phyloP scores from a whole-genome alignment of 2,888 invertebrate genomes.

The Melinopterus prodromus region DNA sequence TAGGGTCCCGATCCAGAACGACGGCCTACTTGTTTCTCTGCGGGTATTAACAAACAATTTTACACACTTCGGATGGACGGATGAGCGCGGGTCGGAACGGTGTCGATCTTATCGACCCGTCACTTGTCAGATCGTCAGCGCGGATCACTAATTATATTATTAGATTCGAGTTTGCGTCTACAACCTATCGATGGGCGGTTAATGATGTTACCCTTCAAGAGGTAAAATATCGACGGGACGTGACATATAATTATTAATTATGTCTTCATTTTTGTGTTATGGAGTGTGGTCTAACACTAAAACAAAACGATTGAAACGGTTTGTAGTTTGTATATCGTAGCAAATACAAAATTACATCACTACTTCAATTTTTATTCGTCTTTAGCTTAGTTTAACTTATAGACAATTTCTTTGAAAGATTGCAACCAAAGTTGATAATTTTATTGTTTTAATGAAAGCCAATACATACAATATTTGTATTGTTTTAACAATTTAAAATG shows the following conservation, averaged over 20 bases:
- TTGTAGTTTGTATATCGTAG: no score
- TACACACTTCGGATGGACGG: slow-evolving; percentile 9
- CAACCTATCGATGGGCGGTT: not conserved
- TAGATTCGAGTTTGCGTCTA: not conserved
- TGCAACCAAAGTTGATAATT: no score
- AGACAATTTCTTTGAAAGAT: no score
- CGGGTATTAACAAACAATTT: slow-evolving; percentile 22
- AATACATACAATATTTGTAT: no score
- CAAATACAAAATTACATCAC: no score
- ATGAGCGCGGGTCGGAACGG: not conserved
- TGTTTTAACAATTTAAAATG: no score
- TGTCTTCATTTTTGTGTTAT: no score
- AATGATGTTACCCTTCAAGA: slow-evolving; percentile 4
- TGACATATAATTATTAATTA: not conserved
- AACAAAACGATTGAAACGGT: no score
- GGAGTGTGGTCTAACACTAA: no score
- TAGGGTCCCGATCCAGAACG: slow-evolving; percentile 18
- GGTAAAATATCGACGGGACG: not conserved
- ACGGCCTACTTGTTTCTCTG: slow-evolving; percentile 14
- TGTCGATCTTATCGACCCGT: not conserved
- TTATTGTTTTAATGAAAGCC: no score
- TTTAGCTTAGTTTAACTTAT: no score
- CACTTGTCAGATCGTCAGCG: not conserved
- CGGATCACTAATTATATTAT: not conserved
- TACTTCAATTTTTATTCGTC: no score